A percentile compares a stretch with the other conserved stretches of the same genome.
These are phyloP conservation scores for Chironomus tepperi DNA, from an alignment of 1,140 invertebrate genomes.

Conservation along the genomic window DNA sequence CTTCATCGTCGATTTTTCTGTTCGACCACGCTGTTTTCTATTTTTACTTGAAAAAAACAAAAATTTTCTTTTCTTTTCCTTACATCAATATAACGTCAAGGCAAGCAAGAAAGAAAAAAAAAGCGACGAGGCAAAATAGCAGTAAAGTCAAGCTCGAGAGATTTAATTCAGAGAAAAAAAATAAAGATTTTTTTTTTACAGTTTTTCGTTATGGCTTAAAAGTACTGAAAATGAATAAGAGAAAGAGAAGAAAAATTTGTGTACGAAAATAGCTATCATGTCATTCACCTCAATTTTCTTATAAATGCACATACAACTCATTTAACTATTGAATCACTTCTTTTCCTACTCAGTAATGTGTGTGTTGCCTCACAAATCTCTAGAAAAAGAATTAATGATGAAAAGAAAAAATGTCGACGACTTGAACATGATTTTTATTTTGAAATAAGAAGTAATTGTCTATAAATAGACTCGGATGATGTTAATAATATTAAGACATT, in stretches of 20 bases:
- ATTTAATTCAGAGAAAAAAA: not conserved
- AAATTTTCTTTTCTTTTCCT: not conserved
- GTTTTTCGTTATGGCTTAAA: not conserved
- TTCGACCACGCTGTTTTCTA: constrained; percentile 18
- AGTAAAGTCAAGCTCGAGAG: not conserved
- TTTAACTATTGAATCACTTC: too few relatives aligned
- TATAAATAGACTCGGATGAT: too few relatives aligned
- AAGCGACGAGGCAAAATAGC: not conserved
- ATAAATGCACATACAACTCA: not conserved
- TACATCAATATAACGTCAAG: not conserved
- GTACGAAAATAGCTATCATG: not conserved
- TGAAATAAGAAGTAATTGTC: too few relatives aligned
- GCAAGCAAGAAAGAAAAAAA: not conserved
- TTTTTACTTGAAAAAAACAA: constrained; percentile 13
- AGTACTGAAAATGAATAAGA: not conserved
- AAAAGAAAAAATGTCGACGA: too few relatives aligned
- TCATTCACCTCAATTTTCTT: constrained; percentile 5
- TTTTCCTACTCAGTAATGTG: too few relatives aligned
- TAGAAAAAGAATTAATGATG: too few relatives aligned
- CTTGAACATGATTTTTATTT: too few relatives aligned
- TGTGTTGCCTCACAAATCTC: too few relatives aligned
- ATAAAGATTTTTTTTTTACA: too few relatives aligned
- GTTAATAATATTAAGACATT: too few relatives aligned
- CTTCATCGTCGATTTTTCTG: not conserved
- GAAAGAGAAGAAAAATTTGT: not conserved